Percentiles rank a stretch among this genome's conserved stretches.
These are phyloP conservation scores for Chrosomus eos DNA, from an alignment of 2,797 vertebrate genomes.

Conservation along the genomic window DNA sequence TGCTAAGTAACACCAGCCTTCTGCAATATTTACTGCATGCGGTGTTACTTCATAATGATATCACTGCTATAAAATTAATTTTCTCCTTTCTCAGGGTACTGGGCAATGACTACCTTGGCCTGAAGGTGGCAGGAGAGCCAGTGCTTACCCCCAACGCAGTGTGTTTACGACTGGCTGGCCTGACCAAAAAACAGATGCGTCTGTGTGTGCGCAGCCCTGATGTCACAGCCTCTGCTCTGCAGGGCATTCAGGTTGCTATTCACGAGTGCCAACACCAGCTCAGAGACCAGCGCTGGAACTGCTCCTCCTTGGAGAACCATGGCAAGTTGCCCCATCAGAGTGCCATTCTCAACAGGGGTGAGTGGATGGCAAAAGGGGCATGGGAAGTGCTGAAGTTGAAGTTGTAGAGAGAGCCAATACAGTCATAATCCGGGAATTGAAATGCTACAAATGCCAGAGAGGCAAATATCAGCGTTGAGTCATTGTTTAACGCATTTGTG, in stretches of 20 bases:
- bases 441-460: slow-evolving; percentile 15
- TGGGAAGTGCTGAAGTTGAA: slow-evolving; percentile 39
- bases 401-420: slow-evolving; percentile 28
- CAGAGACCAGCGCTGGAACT: slow-evolving; percentile 92
- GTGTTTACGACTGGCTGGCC: slow-evolving; percentile 87
- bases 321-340: slow-evolving; percentile 87
- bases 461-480: slow-evolving; percentile 38
- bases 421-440: slow-evolving; percentile 43
- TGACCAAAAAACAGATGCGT: slow-evolving; percentile 90
- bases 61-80: slow-evolving; percentile 42
- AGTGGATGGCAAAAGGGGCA: slow-evolving; percentile 60
- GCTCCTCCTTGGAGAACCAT: slow-evolving; percentile 85
- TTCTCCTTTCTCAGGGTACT: slow-evolving; percentile 78
- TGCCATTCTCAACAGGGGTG: slow-evolving; percentile 89
- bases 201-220: slow-evolving; percentile 90
- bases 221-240: slow-evolving; percentile 90
- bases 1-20: slow-evolving; percentile 23
- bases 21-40: slow-evolving; percentile 31
- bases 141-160: slow-evolving; percentile 90
- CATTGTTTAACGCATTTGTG: slow-evolving; percentile 26
- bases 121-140: slow-evolving; percentile 89
- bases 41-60: slow-evolving; percentile 38
- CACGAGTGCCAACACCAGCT: slow-evolving; percentile 93
- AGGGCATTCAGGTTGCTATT: slow-evolving; percentile 91
- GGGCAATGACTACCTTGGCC: slow-evolving; percentile 90